phyloP scores from a whole-genome alignment of 2,888 invertebrate species.

The Onchidella celtica region DNA sequence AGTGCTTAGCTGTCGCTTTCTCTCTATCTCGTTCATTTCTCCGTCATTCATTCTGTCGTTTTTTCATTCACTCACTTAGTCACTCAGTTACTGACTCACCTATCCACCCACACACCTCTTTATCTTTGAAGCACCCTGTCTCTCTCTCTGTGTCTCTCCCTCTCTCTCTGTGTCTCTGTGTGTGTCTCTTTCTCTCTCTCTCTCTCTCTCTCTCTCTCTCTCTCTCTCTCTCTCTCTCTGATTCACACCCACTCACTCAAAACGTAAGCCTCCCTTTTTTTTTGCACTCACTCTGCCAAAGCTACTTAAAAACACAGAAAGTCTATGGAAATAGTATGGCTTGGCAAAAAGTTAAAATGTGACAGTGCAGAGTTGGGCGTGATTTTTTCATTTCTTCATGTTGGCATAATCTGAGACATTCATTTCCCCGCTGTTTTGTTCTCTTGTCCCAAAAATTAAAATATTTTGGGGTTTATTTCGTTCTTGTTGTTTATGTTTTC shows the following conservation, averaged over 20 bases:
- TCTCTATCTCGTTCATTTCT: too few species aligned
- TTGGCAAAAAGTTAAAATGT: too few species aligned
- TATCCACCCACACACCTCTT: background rate
- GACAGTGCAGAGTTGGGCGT: too few species aligned
- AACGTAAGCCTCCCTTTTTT: background rate
- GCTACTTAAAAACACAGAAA: too few species aligned
- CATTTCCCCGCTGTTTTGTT: too few species aligned
- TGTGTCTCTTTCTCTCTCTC: background rate
- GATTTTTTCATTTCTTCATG: too few species aligned
- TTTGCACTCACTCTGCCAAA: background rate
- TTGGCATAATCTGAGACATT: too few species aligned
- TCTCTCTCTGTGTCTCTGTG: too few species aligned
- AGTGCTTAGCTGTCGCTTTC: background rate
- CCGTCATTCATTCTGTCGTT: background rate
- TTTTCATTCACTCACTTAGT: too few species aligned
- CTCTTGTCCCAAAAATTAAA: too few species aligned
- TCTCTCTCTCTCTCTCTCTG: background rate
- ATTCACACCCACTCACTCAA: background rate
- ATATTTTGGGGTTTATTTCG: background rate
- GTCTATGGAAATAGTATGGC: too few species aligned
- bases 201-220: background rate
- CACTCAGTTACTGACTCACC: too few species aligned
- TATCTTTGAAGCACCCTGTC: background rate
- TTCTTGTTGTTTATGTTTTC: slow-evolving; percentile 17
- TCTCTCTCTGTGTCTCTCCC: background rate